phyloP scores from a whole-genome alignment of 1,140 invertebrate species.

The Teleopsis dalmanni region DNA sequence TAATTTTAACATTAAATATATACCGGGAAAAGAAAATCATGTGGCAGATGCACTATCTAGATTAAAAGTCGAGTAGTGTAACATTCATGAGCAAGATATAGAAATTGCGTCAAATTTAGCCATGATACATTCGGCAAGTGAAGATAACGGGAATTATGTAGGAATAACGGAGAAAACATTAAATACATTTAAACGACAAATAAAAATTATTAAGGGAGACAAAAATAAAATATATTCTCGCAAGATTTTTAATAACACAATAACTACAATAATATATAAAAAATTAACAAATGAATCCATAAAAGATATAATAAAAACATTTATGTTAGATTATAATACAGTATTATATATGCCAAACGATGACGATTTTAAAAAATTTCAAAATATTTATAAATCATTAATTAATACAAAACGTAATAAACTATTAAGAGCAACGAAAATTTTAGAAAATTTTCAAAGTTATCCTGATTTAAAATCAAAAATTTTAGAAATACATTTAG shows the following conservation, averaged over 20 bases:
- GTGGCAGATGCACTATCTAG: constrained; percentile 32
- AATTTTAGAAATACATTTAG: no score
- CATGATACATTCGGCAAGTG: not conserved
- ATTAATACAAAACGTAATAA: not conserved
- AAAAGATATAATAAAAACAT: not conserved
- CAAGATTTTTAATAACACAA: not conserved
- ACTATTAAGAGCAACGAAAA: not conserved
- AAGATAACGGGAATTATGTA: not conserved
- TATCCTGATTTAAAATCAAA: not conserved
- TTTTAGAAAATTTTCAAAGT: not conserved
- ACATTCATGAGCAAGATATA: not conserved
- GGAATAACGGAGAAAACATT: not conserved
- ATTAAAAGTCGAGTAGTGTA: not conserved
- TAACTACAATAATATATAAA: not conserved
- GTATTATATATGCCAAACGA: not conserved
- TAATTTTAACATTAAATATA: constrained; percentile 33
- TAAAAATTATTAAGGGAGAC: not conserved
- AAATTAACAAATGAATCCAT: not conserved
- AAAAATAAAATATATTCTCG: not conserved
- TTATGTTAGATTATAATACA: not conserved
- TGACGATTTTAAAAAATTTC: not conserved
- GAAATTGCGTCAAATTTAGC: not conserved
- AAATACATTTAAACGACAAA: not conserved
- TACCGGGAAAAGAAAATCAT: constrained; percentile 18
- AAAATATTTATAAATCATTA: not conserved